phyloP scores from a whole-genome alignment of 2,113 vertebrate genomes.

The Nerophis ophidion region DNA sequence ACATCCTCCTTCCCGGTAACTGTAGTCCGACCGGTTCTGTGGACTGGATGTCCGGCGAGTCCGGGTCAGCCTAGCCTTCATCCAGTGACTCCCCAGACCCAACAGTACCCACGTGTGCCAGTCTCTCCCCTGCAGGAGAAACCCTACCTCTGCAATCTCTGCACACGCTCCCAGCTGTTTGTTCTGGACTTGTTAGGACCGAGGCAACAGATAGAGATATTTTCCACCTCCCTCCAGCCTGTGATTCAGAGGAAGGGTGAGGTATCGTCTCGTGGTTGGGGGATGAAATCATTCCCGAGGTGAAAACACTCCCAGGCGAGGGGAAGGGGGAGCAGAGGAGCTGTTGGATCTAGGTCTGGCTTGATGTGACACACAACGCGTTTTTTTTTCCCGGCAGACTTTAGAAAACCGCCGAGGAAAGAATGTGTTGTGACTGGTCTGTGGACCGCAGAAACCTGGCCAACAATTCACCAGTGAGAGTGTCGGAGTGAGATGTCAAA shows the following conservation, averaged over 20 bases:
- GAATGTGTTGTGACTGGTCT: slow-evolving; percentile 46
- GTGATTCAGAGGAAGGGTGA: slow-evolving; percentile 61
- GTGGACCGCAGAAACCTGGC: slow-evolving; percentile 52
- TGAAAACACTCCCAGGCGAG: slow-evolving; percentile 17
- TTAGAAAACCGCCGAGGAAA: slow-evolving; percentile 48
- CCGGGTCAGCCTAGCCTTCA: slow-evolving; percentile 4
- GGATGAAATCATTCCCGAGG: slow-evolving; percentile 52
- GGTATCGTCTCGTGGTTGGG: slow-evolving; percentile 62
- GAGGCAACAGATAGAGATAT: slow-evolving; percentile 30
- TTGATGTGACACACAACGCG: slow-evolving; percentile 47
- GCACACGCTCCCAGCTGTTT: slow-evolving; percentile 23
- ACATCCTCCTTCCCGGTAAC: no score
- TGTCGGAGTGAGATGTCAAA: slow-evolving; percentile 36
- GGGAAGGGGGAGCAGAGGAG: slow-evolving; percentile 7
- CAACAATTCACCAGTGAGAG: slow-evolving; percentile 46
- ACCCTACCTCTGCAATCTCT: slow-evolving; percentile 15
- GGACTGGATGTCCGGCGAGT: not conserved
- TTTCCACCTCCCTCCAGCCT: slow-evolving; percentile 41
- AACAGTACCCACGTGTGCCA: not conserved
- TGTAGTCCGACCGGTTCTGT: no score
- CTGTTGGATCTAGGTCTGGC: slow-evolving; percentile 31
- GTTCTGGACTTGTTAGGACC: slow-evolving; percentile 31
- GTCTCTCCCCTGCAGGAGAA: slow-evolving; percentile 13
- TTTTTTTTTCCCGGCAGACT: slow-evolving; percentile 54
- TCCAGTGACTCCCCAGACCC: slow-evolving; percentile 4